Evolutionary conservation across 2,113 vertebrate genomes (phyloP).

Genomic region (Paralichthys olivaceus): DNA sequence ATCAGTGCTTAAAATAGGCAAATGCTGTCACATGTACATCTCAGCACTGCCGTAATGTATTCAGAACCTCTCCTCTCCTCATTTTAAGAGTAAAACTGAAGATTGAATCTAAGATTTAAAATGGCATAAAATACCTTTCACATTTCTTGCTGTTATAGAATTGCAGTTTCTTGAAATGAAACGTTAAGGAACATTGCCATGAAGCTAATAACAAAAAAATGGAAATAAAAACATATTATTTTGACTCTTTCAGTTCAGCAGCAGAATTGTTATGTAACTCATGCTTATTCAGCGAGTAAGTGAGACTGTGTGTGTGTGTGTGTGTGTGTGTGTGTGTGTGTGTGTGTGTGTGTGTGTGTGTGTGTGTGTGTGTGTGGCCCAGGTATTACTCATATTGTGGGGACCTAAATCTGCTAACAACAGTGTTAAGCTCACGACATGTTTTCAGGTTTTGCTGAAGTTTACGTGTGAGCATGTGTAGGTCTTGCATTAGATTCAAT

Average conservation of each 20-base stretch:
- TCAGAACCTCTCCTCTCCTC: not conserved
- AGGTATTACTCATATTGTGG: not conserved
- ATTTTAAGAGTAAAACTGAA: not conserved
- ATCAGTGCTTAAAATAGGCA: too few relatives aligned
- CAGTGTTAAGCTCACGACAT: too few relatives aligned
- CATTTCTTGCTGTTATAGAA: not conserved
- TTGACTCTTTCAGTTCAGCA: not conserved
- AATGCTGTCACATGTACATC: too few relatives aligned
- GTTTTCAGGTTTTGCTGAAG: too few relatives aligned
- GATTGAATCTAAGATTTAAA: too few relatives aligned
- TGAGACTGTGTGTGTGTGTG: too few relatives aligned
- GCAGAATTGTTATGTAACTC: not conserved
- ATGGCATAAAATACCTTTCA: not conserved
- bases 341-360: not conserved
- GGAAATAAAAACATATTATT: too few relatives aligned
- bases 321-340: not conserved
- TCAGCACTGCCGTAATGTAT: too few relatives aligned
- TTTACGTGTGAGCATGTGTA: too few relatives aligned
- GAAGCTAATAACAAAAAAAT: not conserved
- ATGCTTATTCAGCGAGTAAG: not conserved
- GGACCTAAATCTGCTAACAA: not conserved
- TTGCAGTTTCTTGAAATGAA: not conserved
- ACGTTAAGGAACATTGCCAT: not conserved
- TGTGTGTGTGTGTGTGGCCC: too few relatives aligned
- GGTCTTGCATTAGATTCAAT: too few relatives aligned